Base-by-base conservation (phyloP, 1,140 invertebrate species). In the Plodia interpunctella region DNA sequence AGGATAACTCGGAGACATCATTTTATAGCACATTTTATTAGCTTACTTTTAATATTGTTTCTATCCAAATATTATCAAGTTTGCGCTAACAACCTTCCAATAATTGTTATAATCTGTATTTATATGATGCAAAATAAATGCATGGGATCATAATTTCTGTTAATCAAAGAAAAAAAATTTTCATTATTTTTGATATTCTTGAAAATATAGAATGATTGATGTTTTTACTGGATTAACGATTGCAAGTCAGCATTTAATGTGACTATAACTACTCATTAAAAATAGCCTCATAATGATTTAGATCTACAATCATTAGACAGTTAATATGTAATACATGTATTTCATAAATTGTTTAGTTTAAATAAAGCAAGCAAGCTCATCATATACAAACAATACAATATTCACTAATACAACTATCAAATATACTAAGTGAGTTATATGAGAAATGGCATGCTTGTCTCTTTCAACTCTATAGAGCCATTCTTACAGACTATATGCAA, bases 401-500 rank as follows among this genome's bases (percentile, higher is more conserved):
- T 60, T 57, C 21, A 59, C 49, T 61, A 59, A 49, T 63, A 17
- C 38, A 44, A 44, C 38, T 15, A 70, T 63, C 59, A 63, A 56
- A 62, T 15, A 64, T 15, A 58, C 52, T 44, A 57, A 18, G 44
- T 18, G n/a, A 63, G 17, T 67, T 71, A 84, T 38, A 86, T n/a
- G 55, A 80, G 69, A 62, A 87, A 85, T 28, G 84, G 83, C 63
- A 80, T 57, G 58, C 80, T 65, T 61, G 87, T 85, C 58, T 89
- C 82, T 67, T 88, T 90, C 25, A 90, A 71, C 38, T 89, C 87
- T 68, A 90, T 88, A 5, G 81, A 83, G 30, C 90, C 90, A 79
- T 90, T 90, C 66, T 83, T 87, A 77, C 90, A 90, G 17, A 90
- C 90, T 73, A 90, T 80, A 55, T 90, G 79, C 51, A 91, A 70